Evolutionary conservation across 2,888 invertebrate genomes (phyloP), one percentile per base, ranked within the genome.

Genomic region (Caenorhabditis parvicauda): DNA sequence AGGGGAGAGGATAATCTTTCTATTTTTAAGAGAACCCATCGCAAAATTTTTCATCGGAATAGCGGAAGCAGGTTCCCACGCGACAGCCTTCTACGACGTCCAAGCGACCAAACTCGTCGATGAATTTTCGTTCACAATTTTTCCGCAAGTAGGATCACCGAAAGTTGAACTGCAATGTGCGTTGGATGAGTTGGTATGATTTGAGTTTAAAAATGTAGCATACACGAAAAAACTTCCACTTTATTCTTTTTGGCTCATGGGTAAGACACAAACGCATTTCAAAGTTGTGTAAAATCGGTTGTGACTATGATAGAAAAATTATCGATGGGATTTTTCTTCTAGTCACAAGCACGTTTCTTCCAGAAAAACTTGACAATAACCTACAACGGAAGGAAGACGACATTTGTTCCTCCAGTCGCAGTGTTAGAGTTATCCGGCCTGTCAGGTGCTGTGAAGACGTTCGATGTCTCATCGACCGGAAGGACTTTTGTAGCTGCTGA

Each of bases 81-180:
- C 32, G 22, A 52, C 58, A 0, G 39, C 48, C n/a, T 63, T 32
- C 37, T 48, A 52, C 19, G 54, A 58, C 28, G 46, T 58, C 7
- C 48, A 63, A 48, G 24, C 41, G n/a, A 63, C 63, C n/a, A 63
- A 63, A 37, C 17, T 63, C 0, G 52, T 63, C 17, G 63, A 63
- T 38, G 63, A 58, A 12, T 55, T 22, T 17, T 53, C 50, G 12
- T 59, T 63, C 19, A 28, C 58, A 6, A 58, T 63, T 5, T 14
- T 63, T 19, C 58, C 58, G 1, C 46, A 37, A 6, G n/a, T n/a
- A n/a, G n/a, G n/a, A n/a, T n/a, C n/a, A n/a, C n/a, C n/a, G n/a
- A n/a, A n/a, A n/a, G n/a, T n/a, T n/a, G 45, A 38, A 27, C 2
- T 47, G 7, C 21, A 50, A 7, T 43, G 53, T 21, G 45, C 46